Conservation (phyloP, 2,797 vertebrate genomes). For the Pangasius djambal region DNA sequence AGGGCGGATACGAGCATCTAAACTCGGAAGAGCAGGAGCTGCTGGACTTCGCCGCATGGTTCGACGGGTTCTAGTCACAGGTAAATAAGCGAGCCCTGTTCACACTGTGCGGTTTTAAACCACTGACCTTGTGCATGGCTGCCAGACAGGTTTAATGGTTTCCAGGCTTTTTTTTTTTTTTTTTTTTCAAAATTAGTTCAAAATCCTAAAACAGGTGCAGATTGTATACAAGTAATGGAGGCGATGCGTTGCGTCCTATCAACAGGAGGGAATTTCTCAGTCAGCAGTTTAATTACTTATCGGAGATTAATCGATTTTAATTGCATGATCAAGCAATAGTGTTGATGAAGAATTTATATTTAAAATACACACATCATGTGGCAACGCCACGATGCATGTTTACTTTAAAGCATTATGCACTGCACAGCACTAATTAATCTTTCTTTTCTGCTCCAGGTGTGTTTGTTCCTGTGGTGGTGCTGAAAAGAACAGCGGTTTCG, state of each 20-base stretch:
- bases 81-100: background rate
- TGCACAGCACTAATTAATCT: background rate
- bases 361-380: background rate
- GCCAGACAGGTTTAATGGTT: background rate
- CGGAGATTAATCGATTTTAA: background rate
- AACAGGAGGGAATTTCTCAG: background rate
- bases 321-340: background rate
- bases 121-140: no score
- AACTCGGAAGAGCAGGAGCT: conserved; percentile 78
- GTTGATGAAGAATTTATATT: background rate
- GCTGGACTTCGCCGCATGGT: conserved; percentile 80
- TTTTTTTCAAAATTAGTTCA: background rate
- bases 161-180: background rate
- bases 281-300: background rate
- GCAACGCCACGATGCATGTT: background rate
- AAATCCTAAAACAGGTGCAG: background rate
- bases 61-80: conserved; percentile 75
- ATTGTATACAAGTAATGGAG: background rate
- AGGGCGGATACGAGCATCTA: conserved; percentile 76
- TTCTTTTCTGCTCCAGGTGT: background rate
- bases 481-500: conserved; percentile 38
- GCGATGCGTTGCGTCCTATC: background rate
- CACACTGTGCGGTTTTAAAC: background rate
- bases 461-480: conserved; percentile 22
- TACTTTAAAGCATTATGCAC: background rate